Percentiles rank a stretch among this genome's conserved stretches.
These are phyloP conservation scores for Ganaspis sp. DNA, from an alignment of 1,140 invertebrate species.

Conservation along the genomic window DNA sequence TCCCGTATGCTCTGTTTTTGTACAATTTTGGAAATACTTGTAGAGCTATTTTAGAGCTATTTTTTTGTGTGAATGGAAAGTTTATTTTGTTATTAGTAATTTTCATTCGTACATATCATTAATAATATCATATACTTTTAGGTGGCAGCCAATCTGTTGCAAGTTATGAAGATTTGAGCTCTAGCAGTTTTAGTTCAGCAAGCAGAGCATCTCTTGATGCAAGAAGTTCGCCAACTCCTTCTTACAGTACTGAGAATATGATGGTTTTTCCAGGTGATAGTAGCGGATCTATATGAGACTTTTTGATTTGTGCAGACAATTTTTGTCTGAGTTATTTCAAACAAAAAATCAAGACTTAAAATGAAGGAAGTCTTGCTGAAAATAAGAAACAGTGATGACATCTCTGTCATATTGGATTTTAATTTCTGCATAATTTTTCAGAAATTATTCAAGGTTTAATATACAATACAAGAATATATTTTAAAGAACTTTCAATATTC, in stretches of 20 bases:
- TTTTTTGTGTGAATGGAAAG: too few species aligned
- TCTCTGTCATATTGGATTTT: not conserved
- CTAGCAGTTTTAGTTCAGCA: slow-evolving; percentile 88
- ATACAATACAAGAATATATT: not conserved
- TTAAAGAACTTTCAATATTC: not conserved
- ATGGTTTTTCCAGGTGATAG: slow-evolving; percentile 86
- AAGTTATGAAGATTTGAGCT: slow-evolving; percentile 86
- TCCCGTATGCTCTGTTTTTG: too few species aligned
- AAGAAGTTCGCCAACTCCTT: slow-evolving; percentile 82
- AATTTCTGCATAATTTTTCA: not conserved
- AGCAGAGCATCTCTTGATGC: slow-evolving; percentile 87
- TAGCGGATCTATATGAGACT: slow-evolving; percentile 81
- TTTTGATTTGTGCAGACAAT: slow-evolving; percentile 65
- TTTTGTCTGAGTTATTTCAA: slow-evolving; percentile 70
- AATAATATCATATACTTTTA: slow-evolving; percentile 59
- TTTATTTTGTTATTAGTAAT: slow-evolving; percentile 41
- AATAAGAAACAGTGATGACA: not conserved
- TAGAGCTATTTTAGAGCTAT: too few species aligned
- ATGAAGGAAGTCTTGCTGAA: not conserved
- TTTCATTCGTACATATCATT: not conserved
- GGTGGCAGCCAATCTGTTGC: slow-evolving; percentile 78
- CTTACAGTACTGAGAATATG: slow-evolving; percentile 83
- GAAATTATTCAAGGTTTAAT: not conserved
- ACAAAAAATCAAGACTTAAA: slow-evolving; percentile 49
- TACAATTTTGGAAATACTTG: too few species aligned